phyloP scores from a whole-genome alignment of 2,888 invertebrate genomes.

The Hirtodrosophila histrioides region DNA sequence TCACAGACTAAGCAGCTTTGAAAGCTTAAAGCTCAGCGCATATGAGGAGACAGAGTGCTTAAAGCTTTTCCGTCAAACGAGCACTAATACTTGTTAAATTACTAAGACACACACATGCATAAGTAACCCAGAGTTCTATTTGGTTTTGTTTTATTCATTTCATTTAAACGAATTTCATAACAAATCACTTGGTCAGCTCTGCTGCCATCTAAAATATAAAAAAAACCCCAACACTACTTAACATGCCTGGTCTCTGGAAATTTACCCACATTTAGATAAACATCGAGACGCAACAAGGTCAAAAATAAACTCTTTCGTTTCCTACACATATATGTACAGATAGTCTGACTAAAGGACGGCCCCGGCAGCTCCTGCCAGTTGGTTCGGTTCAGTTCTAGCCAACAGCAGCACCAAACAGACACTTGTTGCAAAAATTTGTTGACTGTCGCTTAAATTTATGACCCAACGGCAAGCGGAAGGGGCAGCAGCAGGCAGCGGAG shows the following conservation, averaged over 20 bases:
- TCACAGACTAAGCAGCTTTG: no score
- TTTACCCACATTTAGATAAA: constrained; percentile 55
- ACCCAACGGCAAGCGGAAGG: constrained; percentile 63
- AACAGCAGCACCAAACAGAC: constrained; percentile 49
- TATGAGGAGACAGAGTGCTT: no score
- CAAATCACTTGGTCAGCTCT: neutral
- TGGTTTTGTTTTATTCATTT: neutral
- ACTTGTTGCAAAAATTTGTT: constrained; percentile 84
- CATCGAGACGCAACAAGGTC: constrained; percentile 55
- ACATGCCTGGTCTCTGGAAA: constrained; percentile 21
- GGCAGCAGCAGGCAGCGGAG: constrained; percentile 29
- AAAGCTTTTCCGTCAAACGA: no score
- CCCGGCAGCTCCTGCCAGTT: neutral
- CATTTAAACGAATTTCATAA: neutral
- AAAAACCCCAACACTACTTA: constrained; percentile 4
- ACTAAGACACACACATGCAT: no score
- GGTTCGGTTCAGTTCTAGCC: constrained; percentile 24
- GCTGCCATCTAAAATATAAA: constrained; percentile 10
- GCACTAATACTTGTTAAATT: no score
- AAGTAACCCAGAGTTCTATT: neutral
- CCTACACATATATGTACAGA: constrained; percentile 7
- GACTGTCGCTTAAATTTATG: constrained; percentile 84
- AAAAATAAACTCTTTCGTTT: constrained; percentile 49
- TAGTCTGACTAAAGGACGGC: constrained; percentile 31
- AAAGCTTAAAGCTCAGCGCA: no score